Percentiles rank a stretch among this genome's conserved stretches.
phyloP scores from a whole-genome alignment of 1,140 invertebrate genomes.

The Penaeus japonicus region DNA sequence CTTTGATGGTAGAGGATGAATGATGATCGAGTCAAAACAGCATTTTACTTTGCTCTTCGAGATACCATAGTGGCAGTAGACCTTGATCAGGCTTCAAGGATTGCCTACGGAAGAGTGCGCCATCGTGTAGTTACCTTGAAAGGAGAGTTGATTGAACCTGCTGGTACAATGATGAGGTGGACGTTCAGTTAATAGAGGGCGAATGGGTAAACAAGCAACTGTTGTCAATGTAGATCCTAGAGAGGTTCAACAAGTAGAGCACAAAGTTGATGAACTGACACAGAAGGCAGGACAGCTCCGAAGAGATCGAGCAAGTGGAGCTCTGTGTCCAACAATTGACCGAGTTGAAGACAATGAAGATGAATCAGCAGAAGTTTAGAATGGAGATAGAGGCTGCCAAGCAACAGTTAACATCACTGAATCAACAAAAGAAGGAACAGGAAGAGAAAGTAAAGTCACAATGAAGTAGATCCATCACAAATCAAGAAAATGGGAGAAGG shows the following conservation, averaged over 20 bases:
- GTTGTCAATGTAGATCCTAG: constrained; percentile 67
- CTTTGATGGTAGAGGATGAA: constrained; percentile 89
- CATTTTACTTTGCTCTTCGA: constrained; percentile 89
- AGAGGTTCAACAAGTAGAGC: constrained; percentile 68
- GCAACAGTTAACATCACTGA: constrained; percentile 68
- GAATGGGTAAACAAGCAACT: constrained; percentile 79
- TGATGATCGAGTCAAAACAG: constrained; percentile 79
- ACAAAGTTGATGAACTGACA: constrained; percentile 67
- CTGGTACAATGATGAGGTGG: constrained; percentile 96
- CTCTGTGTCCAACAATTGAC: constrained; percentile 66
- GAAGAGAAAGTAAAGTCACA: constrained; percentile 73
- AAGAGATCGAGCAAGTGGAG: constrained; percentile 65
- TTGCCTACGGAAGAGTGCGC: constrained; percentile 81
- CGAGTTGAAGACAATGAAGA: constrained; percentile 67
- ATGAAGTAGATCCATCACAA: constrained; percentile 71
- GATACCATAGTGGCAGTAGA: constrained; percentile 90
- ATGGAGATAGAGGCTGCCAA: constrained; percentile 69
- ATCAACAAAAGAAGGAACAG: constrained; percentile 77
- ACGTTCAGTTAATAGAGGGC: constrained; percentile 70
- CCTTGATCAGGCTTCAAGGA: constrained; percentile 87
- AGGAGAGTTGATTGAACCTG: constrained; percentile 89
- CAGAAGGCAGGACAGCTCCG: constrained; percentile 60
- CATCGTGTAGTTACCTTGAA: constrained; percentile 89
- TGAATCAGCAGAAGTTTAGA: constrained; percentile 66
- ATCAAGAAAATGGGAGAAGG: constrained; percentile 64